phyloP scores from a whole-genome alignment of 2,888 invertebrate species.

The Tetheella fluctuosa region DNA sequence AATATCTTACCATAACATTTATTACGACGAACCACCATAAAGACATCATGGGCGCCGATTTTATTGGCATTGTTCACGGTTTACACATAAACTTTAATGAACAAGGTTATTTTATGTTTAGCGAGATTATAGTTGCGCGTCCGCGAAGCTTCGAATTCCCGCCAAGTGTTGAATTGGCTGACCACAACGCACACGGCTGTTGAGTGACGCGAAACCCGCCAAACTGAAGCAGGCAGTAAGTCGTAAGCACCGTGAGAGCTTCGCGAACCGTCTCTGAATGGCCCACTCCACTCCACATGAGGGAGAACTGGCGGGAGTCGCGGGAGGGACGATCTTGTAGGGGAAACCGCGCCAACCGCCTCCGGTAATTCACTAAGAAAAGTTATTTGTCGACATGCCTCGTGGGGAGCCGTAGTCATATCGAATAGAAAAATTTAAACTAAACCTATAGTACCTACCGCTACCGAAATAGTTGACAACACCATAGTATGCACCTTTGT shows the following conservation, averaged over 20 bases:
- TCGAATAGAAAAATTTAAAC: constrained; percentile 63
- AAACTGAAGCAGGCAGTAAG: constrained; percentile 68
- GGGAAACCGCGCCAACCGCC: constrained; percentile 80
- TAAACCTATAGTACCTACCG: no score
- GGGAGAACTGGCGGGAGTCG: constrained; percentile 79
- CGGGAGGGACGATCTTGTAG: constrained; percentile 79
- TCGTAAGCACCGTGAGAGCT: constrained; percentile 72
- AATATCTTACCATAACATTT: constrained; percentile 68
- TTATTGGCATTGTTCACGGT: constrained; percentile 61
- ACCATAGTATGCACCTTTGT: no score
- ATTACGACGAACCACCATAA: constrained; percentile 65
- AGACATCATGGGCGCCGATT: constrained; percentile 46
- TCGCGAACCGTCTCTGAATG: constrained; percentile 81
- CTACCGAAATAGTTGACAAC: neutral
- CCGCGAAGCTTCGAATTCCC: constrained; percentile 59
- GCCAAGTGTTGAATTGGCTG: constrained; percentile 59
- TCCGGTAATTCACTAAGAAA: constrained; percentile 83
- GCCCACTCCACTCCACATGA: constrained; percentile 75
- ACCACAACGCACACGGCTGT: constrained; percentile 61
- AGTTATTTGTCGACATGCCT: constrained; percentile 77
- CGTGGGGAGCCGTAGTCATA: constrained; percentile 48
- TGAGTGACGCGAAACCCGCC: constrained; percentile 73
- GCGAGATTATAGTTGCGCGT: constrained; percentile 41
- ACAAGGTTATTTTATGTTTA: constrained; percentile 29
- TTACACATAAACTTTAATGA: constrained; percentile 63